Evolutionary conservation across 2,113 vertebrate genomes (phyloP).

Genomic region (Malaclemys terrapin): DNA sequence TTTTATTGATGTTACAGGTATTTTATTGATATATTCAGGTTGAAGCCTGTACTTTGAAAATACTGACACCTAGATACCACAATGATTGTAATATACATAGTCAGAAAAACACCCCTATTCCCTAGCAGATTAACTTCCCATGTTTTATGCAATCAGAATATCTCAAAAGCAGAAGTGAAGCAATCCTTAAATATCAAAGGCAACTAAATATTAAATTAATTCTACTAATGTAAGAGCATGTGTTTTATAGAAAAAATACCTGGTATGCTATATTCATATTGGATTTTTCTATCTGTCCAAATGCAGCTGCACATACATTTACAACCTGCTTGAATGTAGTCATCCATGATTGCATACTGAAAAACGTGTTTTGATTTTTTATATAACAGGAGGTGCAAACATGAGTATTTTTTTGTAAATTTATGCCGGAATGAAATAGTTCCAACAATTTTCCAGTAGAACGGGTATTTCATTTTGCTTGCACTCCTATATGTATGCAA

Average conservation of each 20-base stretch:
- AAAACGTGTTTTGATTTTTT: background rate
- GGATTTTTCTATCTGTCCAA: background rate
- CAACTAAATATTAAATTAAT: background rate
- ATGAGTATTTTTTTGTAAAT: background rate
- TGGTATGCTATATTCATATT: background rate
- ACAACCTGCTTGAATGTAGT: background rate
- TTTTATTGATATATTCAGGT: background rate
- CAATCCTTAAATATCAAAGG: background rate
- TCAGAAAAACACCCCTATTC: background rate
- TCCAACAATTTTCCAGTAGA: background rate
- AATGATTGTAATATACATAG: background rate
- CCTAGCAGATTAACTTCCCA: background rate
- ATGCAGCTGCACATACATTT: background rate
- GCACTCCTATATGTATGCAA: background rate
- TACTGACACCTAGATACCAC: accelerated
- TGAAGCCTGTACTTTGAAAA: background rate
- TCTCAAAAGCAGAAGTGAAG: slow-evolving; percentile 1
- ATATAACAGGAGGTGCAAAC: background rate
- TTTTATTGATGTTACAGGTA: background rate
- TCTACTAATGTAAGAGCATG: background rate
- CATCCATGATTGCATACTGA: background rate
- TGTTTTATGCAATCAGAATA: background rate
- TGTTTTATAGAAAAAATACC: background rate
- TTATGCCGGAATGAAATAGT: background rate
- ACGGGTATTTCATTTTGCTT: background rate